Evolutionary conservation across 2,797 vertebrate species (phyloP).

Genomic region (Micromesistius poutassou): DNA sequence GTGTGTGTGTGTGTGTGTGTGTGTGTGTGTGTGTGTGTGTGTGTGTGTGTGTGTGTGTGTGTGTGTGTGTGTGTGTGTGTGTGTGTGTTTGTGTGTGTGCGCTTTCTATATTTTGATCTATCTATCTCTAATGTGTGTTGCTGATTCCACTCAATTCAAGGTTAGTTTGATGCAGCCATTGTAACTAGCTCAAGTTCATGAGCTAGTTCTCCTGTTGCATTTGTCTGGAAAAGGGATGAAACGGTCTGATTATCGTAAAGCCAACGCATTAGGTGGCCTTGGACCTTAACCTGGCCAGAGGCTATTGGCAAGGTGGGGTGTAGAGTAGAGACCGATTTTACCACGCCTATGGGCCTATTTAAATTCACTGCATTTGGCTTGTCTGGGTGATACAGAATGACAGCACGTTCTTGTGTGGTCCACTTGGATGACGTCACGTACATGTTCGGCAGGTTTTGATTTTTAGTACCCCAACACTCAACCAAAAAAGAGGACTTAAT

Average conservation of each 20-base stretch:
- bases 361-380: not conserved
- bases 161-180: not conserved
- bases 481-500: not conserved
- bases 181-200: not conserved
- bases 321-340: not conserved
- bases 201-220: not conserved
- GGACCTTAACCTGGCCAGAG: not conserved
- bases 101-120: too few relatives aligned
- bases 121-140: too few relatives aligned
- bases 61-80: not conserved
- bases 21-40: slow-evolving; percentile 2
- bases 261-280: not conserved
- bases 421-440: not conserved
- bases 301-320: not conserved
- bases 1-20: slow-evolving; percentile 1
- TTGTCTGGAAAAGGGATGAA: not conserved
- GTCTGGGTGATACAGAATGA: not conserved
- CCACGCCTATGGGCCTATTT: not conserved
- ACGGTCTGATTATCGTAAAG: not conserved
- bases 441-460: not conserved
- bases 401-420: not conserved
- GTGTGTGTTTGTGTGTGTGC: not conserved
- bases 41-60: not conserved
- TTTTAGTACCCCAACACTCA: not conserved
- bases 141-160: not conserved